phyloP scores from a whole-genome alignment of 2,113 vertebrate genomes.

The Larimichthys crocea region DNA sequence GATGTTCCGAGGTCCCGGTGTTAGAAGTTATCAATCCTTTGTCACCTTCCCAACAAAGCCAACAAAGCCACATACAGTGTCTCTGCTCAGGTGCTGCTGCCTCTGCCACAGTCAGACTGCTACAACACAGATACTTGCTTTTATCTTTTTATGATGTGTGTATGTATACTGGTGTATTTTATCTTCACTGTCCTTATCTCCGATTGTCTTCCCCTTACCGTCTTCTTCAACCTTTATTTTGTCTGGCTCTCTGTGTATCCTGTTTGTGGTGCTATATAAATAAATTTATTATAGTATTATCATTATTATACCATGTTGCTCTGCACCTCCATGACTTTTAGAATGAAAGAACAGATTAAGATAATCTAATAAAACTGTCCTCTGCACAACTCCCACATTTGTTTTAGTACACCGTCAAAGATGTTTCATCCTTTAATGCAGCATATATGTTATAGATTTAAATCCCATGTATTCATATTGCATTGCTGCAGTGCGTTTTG shows the following conservation, averaged over 20 bases:
- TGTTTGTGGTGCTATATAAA: too few species aligned
- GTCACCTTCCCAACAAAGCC: constrained; percentile 14
- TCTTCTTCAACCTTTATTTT: too few species aligned
- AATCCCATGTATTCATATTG: not conserved
- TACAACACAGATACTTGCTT: too few species aligned
- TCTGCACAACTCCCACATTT: not conserved
- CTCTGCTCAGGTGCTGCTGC: not conserved
- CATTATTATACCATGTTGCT: not conserved
- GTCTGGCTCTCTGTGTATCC: too few species aligned
- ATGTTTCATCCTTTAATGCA: not conserved
- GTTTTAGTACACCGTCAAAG: not conserved
- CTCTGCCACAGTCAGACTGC: not conserved
- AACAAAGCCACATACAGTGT: constrained; percentile 4
- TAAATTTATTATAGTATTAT: too few species aligned
- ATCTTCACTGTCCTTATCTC: too few species aligned
- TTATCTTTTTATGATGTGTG: too few species aligned
- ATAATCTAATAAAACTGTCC: not conserved
- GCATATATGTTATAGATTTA: not conserved
- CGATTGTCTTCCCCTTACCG: too few species aligned
- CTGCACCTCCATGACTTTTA: not conserved
- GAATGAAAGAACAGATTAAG: not conserved
- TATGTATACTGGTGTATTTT: too few species aligned
- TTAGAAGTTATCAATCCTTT: constrained; percentile 8
- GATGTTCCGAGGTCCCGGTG: not conserved
- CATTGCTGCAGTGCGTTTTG: not conserved